Conservation (phyloP, 2,113 vertebrate species). For the Elephas maximus region DNA sequence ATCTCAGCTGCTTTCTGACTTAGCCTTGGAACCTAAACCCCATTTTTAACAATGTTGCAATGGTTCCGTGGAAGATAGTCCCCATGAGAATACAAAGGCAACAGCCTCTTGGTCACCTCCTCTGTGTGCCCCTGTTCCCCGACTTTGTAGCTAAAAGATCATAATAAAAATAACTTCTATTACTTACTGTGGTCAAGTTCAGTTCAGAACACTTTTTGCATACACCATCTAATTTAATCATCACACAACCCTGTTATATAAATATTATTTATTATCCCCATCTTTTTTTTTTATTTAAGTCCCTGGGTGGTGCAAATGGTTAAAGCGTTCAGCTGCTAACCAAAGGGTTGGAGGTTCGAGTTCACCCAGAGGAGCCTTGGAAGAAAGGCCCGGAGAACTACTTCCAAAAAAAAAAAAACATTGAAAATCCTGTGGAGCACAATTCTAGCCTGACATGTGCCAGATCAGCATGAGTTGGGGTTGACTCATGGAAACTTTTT, state of each 20-base stretch:
- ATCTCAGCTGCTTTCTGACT: neutral
- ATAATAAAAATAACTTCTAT: neutral
- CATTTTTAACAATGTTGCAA: neutral
- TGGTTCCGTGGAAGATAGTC: neutral
- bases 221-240: neutral
- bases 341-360: neutral
- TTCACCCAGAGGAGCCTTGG: neutral
- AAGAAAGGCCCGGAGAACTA: neutral
- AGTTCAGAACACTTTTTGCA: neutral
- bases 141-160: neutral
- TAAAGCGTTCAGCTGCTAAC: neutral
- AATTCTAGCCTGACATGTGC: neutral
- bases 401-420: neutral
- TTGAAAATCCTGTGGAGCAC: neutral
- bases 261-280: neutral
- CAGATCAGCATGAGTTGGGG: neutral
- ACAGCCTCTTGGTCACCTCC: neutral
- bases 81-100: neutral
- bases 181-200: neutral
- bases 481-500: no score
- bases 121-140: no score
- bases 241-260: neutral
- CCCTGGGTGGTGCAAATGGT: neutral
- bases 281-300: slow-evolving; percentile 37
- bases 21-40: neutral